Conservation (phyloP, 2,888 invertebrate species). For the Platycheirus albimanus region DNA sequence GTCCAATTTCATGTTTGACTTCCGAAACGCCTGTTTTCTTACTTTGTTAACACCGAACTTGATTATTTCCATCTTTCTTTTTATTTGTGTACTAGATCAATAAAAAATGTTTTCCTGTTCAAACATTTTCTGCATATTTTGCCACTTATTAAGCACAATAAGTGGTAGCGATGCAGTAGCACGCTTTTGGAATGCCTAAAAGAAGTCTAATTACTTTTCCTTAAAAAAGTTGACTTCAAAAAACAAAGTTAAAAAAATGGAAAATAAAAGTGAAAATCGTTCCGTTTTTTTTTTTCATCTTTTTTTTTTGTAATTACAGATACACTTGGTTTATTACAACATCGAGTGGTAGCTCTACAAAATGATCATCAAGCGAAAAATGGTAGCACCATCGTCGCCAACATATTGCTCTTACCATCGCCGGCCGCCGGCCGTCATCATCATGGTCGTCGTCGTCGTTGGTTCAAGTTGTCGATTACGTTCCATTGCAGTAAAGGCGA, state of each 20-base stretch:
- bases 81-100: not conserved
- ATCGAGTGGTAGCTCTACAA: not conserved
- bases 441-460: constrained; percentile 2
- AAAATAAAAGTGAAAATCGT: constrained; percentile 69
- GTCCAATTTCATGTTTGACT: too few species aligned
- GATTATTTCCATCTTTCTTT: too few species aligned
- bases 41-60: not conserved
- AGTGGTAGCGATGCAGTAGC: constrained; percentile 1
- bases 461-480: constrained; percentile 28
- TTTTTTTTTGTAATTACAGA: constrained; percentile 52
- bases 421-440: too few species aligned
- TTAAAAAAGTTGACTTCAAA: constrained; percentile 37
- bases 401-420: not conserved
- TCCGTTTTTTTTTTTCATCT: too few species aligned
- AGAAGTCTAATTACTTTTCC: constrained; percentile 49
- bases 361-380: constrained; percentile 43
- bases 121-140: constrained; percentile 6
- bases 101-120: constrained; percentile 19
- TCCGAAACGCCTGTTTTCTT: not conserved
- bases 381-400: constrained; percentile 49
- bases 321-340: constrained; percentile 35
- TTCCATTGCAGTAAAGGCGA: constrained; percentile 39
- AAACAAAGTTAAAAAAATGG: constrained; percentile 1
- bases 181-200: constrained; percentile 44
- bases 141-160: constrained; percentile 27